Conservation (phyloP, 2,888 invertebrate species). For the Zeuzera pyrina region DNA sequence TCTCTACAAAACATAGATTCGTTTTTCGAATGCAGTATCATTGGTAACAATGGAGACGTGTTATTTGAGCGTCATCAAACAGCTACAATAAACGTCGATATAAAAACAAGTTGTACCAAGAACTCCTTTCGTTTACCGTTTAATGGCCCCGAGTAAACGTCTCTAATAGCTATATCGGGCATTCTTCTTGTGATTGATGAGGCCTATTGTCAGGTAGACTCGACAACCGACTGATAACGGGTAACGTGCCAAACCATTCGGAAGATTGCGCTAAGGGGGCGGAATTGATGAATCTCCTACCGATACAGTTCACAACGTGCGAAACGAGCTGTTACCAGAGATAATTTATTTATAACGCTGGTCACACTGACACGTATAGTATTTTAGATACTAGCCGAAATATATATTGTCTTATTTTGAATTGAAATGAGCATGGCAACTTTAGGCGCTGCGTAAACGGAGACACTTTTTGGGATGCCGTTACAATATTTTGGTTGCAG, state of each 20-base stretch:
- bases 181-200: constrained; percentile 59
- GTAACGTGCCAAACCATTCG: constrained; percentile 45
- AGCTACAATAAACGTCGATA: too few relatives aligned
- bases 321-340: not conserved
- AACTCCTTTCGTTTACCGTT: constrained; percentile 49
- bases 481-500: too few relatives aligned
- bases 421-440: too few relatives aligned
- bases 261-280: constrained; percentile 41
- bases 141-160: constrained; percentile 45
- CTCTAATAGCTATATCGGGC: constrained; percentile 28
- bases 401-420: too few relatives aligned
- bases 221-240: constrained; percentile 44
- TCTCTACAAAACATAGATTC: too few relatives aligned
- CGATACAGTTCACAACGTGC: constrained; percentile 5
- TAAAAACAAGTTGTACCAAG: constrained; percentile 15
- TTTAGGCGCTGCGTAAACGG: too few relatives aligned
- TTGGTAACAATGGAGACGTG: constrained; percentile 11
- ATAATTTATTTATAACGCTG: constrained; percentile 1
- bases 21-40: constrained; percentile 8
- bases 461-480: too few relatives aligned
- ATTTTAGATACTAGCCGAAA: too few relatives aligned
- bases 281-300: constrained; percentile 25
- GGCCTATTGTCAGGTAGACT: constrained; percentile 54
- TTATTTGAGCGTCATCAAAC: too few relatives aligned
- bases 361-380: constrained; percentile 2